Percentiles rank a stretch among this genome's conserved stretches.
These are phyloP conservation scores for Cebus imitator DNA, from an alignment of 2,113 vertebrate genomes.

Conservation along the genomic window DNA sequence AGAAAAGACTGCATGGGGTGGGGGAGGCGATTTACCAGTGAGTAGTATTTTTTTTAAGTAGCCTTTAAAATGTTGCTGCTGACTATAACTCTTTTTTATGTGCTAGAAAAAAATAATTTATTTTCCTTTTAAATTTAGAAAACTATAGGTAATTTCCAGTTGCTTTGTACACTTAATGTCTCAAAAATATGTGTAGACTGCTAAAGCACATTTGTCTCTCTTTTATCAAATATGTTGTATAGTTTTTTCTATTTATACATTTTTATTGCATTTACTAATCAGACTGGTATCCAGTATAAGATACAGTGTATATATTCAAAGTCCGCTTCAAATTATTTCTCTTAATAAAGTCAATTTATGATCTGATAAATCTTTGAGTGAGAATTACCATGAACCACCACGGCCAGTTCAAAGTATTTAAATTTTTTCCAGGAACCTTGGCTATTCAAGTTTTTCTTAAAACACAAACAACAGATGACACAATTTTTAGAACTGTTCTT, in stretches of 20 bases:
- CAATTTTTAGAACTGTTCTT: background rate
- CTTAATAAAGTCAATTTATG: background rate
- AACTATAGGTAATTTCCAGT: slow-evolving; percentile 21
- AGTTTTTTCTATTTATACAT: background rate
- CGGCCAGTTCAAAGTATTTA: background rate
- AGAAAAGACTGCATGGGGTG: background rate
- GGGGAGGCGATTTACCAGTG: background rate
- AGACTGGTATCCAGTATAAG: background rate
- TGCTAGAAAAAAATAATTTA: slow-evolving; percentile 41
- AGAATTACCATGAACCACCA: background rate
- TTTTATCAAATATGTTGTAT: background rate
- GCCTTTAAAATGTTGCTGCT: slow-evolving; percentile 21
- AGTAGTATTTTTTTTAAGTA: slow-evolving; percentile 26
- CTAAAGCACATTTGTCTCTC: background rate
- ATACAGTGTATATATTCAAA: background rate
- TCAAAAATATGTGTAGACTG: background rate
- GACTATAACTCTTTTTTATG: background rate
- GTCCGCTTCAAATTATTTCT: slow-evolving; percentile 19
- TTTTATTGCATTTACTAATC: slow-evolving; percentile 40
- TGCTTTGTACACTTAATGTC: background rate
- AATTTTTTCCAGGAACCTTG: slow-evolving; percentile 13
- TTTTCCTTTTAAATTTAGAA: slow-evolving; percentile 39
- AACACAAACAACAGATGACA: background rate
- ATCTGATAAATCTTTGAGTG: background rate
- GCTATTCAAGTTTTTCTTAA: background rate